Conservation (phyloP, 2,888 invertebrate genomes). For the Dryobota labecula region DNA sequence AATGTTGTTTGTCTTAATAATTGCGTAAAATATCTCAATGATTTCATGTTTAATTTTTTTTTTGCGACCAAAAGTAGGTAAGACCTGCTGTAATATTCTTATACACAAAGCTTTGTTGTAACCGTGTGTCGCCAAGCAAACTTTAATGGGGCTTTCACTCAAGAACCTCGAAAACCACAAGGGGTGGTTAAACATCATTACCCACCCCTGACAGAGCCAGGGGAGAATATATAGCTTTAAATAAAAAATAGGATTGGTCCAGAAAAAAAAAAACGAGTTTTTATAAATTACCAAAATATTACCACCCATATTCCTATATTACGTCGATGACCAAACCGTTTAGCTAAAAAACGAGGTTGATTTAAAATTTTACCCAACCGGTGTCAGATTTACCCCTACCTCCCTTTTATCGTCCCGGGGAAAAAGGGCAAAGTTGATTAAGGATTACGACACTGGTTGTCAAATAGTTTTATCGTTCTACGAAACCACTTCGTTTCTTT, state of each 20-base stretch:
- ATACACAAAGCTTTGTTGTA: neutral
- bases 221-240: conserved; percentile 21
- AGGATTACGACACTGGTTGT: conserved; percentile 65
- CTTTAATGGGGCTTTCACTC: conserved; percentile 41
- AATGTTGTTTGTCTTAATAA: neutral
- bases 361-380: conserved; percentile 48
- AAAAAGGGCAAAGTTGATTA: conserved; percentile 69
- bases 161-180: conserved; percentile 34
- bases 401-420: conserved; percentile 47
- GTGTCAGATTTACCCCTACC: conserved; percentile 54
- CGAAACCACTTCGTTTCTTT: conserved; percentile 11
- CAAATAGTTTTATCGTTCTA: conserved; percentile 56
- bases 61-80: neutral
- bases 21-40: neutral
- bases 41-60: neutral
- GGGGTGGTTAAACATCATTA: conserved; percentile 60
- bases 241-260: conserved; percentile 35
- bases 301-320: too few relatives aligned
- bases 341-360: conserved; percentile 32
- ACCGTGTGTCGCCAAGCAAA: conserved; percentile 35
- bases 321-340: conserved; percentile 35
- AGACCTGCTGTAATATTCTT: neutral
- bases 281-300: conserved; percentile 48
- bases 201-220: conserved; percentile 31
- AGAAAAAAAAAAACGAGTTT: conserved; percentile 17